Evolutionary conservation across 2,888 invertebrate genomes (phyloP).

Genomic region (Drosophila putrida): DNA sequence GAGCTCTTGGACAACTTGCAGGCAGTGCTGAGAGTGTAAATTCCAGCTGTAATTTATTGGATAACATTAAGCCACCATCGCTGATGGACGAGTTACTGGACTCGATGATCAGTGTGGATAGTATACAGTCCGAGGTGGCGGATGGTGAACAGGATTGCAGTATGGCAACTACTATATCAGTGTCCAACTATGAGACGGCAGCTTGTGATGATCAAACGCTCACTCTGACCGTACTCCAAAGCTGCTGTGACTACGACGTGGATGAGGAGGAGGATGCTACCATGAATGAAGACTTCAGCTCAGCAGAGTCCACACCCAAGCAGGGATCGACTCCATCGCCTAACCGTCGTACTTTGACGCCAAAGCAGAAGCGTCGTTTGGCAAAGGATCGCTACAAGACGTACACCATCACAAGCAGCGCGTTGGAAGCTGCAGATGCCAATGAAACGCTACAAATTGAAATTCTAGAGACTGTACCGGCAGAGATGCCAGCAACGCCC

Average conservation of each 20-base stretch:
- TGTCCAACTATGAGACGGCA: constrained; percentile 86
- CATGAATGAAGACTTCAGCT: constrained; percentile 88
- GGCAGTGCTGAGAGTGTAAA: constrained; percentile 89
- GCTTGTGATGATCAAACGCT: constrained; percentile 87
- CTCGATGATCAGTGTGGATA: constrained; percentile 94
- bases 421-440: constrained; percentile 45
- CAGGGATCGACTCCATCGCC: constrained; percentile 85
- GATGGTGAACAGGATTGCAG: constrained; percentile 87
- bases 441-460: constrained; percentile 84
- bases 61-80: constrained; percentile 93
- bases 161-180: constrained; percentile 81
- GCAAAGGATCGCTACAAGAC: constrained; percentile 93
- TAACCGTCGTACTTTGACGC: constrained; percentile 87
- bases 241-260: constrained; percentile 86
- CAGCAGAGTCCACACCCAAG: constrained; percentile 91
- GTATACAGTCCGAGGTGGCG: constrained; percentile 92
- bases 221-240: constrained; percentile 86
- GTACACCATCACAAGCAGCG: constrained; percentile 89
- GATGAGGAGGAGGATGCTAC: constrained; percentile 84
- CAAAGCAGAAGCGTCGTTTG: constrained; percentile 91
- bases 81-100: constrained; percentile 91
- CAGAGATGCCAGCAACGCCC: constrained; percentile 22
- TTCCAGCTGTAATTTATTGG: constrained; percentile 89
- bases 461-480: constrained; percentile 86
- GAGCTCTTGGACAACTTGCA: constrained; percentile 88